phyloP scores from a whole-genome alignment of 2,113 vertebrate genomes.

The Fulica atra region DNA sequence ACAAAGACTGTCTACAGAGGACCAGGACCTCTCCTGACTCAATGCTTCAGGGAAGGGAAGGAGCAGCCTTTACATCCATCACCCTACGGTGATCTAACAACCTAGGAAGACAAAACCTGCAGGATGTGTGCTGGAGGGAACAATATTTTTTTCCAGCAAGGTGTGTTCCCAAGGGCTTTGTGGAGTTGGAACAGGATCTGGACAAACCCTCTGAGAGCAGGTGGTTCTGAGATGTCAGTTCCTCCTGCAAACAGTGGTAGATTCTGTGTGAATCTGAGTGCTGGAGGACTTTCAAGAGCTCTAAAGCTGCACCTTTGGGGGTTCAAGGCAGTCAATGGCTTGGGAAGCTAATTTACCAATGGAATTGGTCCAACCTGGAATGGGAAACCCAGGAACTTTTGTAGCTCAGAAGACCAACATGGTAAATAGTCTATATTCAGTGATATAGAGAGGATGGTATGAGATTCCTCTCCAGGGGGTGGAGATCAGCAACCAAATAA shows the following conservation, averaged over 20 bases:
- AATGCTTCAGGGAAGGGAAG: neutral
- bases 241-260: neutral
- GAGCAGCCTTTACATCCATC: neutral
- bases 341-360: neutral
- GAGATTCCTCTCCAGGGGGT: neutral
- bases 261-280: neutral
- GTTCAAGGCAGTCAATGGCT: neutral
- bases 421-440: neutral
- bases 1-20: neutral
- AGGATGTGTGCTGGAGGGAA: neutral
- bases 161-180: neutral
- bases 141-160: neutral
- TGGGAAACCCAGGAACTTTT: neutral
- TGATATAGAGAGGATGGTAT: neutral
- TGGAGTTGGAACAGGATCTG: neutral
- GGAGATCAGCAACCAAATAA: neutral
- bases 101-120: neutral
- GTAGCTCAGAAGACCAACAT: neutral
- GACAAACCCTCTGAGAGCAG: neutral
- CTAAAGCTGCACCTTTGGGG: neutral
- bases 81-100: rapidly evolving
- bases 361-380: neutral
- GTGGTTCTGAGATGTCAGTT: neutral
- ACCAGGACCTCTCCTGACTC: neutral
- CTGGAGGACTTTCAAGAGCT: neutral